These are phyloP conservation scores for Acanthis flammea DNA, from an alignment of 2,797 vertebrate genomes.

Conservation along the genomic window DNA sequence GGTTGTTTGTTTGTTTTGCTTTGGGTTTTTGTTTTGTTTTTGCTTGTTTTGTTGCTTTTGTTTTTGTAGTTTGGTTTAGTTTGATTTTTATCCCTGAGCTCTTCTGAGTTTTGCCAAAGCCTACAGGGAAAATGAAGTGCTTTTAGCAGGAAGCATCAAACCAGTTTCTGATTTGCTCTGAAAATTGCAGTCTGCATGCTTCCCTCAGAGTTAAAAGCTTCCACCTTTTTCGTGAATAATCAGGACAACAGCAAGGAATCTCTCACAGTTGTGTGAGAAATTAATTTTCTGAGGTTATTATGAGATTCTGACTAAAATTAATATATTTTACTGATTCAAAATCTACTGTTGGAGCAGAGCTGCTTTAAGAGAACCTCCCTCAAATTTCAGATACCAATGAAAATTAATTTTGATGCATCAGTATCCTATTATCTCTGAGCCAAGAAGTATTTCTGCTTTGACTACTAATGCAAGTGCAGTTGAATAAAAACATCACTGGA, in stretches of 20 bases:
- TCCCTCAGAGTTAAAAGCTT: not conserved
- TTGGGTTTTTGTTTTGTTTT: not conserved
- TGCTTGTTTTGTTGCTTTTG: not conserved
- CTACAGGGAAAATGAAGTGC: not conserved
- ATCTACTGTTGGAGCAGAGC: not conserved
- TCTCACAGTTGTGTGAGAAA: not conserved
- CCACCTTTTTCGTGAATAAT: not conserved
- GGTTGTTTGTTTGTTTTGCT: not conserved
- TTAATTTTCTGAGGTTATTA: not conserved
- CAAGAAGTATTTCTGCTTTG: not conserved
- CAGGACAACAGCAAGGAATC: not conserved
- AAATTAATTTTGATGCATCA: not conserved
- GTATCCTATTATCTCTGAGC: not conserved
- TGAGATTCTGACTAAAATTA: not conserved
- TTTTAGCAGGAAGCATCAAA: not conserved
- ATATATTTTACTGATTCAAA: not conserved
- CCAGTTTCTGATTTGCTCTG: not conserved
- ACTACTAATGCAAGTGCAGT: not conserved
- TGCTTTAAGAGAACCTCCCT: not conserved
- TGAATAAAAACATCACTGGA: not conserved
- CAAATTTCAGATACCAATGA: not conserved
- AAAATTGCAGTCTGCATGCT: not conserved
- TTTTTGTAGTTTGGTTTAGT: not conserved
- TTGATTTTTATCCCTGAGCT: not conserved
- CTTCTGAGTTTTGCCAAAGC: not conserved